Base-by-base conservation (phyloP, 2,113 vertebrate species). In the Gymnarchus niloticus region DNA sequence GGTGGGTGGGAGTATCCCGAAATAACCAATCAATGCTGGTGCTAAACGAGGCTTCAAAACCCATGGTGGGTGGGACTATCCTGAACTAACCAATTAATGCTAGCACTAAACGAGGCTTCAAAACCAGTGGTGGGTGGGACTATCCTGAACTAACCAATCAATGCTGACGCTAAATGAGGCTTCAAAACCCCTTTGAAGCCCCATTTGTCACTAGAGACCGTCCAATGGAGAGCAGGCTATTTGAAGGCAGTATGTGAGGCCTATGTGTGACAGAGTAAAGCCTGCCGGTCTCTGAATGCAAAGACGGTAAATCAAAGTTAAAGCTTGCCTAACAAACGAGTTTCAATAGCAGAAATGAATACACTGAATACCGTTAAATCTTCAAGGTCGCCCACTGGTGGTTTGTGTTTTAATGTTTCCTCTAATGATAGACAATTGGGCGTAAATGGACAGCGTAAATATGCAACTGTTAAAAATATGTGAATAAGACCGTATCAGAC, bases 201-300 rank as follows among this genome's bases (percentile, higher is more conserved):
- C n/a, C n/a, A n/a, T n/a, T n/a, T n/a, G n/a, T n/a, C n/a, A n/a
- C n/a, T n/a, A n/a, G n/a, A n/a, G n/a, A n/a, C n/a, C n/a, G n/a
- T n/a, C n/a, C n/a, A n/a, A n/a, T n/a, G n/a, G n/a, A n/a, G 86
- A 89, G 86, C 85, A 73, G n/a, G 59, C 88, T 90, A 89, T 89
- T 92, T 89, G 90, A 87, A 87, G 87, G 76, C 8, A 56, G 76
- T 78, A 86, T 87, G 61, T 2, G 6, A 84, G 56, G 23, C 5
- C 86, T 87, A 33, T 84, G 85, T 44, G 86, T 89, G 73, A 82
- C 25, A 85, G 65, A 14, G 17, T 14, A 86, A 84, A 83, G 49
- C 46, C 17, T 61, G 1, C 81, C 88, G 85, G 90, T 85, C 83
- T 6, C 48, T 46, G 56, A 49, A 37, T 77, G 56, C 33, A 19